Evolutionary conservation across 2,797 vertebrate genomes (phyloP), one percentile per base, ranked within the genome.

Genomic region (Sebastes elongatus): DNA sequence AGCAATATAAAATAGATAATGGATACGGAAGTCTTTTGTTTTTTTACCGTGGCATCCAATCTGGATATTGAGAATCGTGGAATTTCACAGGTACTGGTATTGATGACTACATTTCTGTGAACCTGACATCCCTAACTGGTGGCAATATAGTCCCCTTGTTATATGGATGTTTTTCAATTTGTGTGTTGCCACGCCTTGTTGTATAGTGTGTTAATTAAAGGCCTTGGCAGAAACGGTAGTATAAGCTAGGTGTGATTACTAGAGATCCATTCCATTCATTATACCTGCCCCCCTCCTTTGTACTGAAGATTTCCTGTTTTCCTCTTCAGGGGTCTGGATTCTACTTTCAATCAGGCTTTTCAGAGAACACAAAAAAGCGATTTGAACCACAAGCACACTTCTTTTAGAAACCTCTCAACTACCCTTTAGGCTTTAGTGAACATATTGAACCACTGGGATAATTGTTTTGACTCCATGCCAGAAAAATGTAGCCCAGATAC

Each of bases 171-270:
- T 62, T 85, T 82, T 80, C 25, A 57, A 57, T 71, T 74, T 65
- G 67, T 65, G 66, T 23, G 71, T 71, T 38, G 67, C 30, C 68
- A 74, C 20, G n/a, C 75, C 78, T 74, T 55, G 28, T 46, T 71
- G 25, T 53, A 32, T 42, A 5, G 25, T 74, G 35, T 72, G 74
- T 76, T 76, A 80, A 88, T 89, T 85, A 80, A 82, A 88, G 76
- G 57, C 76, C 38, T 62, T 57, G 46, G 46, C 27, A 52, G 56
- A 77, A 78, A 72, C 3, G 11, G 62, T 46, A 66, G 14, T 56
- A 27, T 46, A 71, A 80, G 75, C 53, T 62, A 32, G 78, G 69
- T 86, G 70, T 86, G 75, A 88, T 91, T 89, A 22, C 52, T 53
- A 84, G 4, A 85, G 73, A 82, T 49, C 61, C 13, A 38, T 71